phyloP scores from a whole-genome alignment of 2,113 vertebrate species.

The Oncorhynchus masou region DNA sequence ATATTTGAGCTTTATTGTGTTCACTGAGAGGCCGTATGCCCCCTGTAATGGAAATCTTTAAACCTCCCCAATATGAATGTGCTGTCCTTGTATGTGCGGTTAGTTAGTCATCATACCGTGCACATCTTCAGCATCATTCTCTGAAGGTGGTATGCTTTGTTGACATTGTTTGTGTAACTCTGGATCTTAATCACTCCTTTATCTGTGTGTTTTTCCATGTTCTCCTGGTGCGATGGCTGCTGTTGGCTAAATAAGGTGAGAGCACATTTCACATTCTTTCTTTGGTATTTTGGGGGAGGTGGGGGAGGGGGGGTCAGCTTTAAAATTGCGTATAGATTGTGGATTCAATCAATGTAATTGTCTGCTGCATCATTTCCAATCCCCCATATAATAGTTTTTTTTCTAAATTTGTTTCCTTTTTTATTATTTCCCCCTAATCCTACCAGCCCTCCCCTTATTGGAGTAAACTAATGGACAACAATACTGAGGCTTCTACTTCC shows the following conservation, averaged over 20 bases:
- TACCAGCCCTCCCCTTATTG: too few species aligned
- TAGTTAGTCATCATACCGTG: constrained; percentile 40
- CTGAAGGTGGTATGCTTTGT: constrained; percentile 44
- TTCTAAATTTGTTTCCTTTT: too few species aligned
- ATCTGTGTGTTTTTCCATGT: constrained; percentile 35
- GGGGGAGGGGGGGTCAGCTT: too few species aligned
- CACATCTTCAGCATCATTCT: constrained; percentile 31
- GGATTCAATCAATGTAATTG: too few species aligned
- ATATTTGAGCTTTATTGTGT: not conserved
- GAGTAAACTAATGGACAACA: too few species aligned
- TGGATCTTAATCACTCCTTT: constrained; percentile 36
- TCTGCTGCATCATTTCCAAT: too few species aligned
- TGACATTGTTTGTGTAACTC: constrained; percentile 50
- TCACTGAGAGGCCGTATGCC: not conserved
- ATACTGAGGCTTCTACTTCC: too few species aligned
- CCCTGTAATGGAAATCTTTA: not conserved
- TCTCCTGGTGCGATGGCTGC: constrained; percentile 36
- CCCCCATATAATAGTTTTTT: too few species aligned
- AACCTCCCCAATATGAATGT: not conserved
- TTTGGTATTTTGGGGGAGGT: too few species aligned
- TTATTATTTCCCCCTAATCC: too few species aligned
- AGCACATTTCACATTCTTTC: constrained; percentile 55
- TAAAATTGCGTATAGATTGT: too few species aligned
- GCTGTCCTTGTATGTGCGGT: constrained; percentile 4
- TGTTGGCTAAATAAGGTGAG: constrained; percentile 65